phyloP scores from a whole-genome alignment of 92 coral and sea anemone genomes.

The Umimayanthus kanabou region DNA sequence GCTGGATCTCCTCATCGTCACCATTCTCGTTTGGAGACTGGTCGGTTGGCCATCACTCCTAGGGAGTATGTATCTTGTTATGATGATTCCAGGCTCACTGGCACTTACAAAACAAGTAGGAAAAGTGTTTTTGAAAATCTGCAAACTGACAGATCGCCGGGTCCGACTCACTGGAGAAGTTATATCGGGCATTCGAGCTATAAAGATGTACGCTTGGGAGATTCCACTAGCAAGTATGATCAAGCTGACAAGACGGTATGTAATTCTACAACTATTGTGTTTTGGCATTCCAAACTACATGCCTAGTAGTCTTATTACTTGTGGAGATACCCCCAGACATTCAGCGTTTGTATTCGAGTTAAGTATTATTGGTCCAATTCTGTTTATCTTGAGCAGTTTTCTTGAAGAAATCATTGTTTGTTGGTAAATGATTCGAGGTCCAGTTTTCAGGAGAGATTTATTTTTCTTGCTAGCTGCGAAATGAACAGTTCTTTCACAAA shows the following conservation, averaged over 20 bases:
- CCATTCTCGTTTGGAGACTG: not conserved
- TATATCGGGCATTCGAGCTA: conserved; percentile 23
- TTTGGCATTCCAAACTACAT: not conserved
- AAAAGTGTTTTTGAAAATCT: not conserved
- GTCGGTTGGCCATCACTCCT: conserved; percentile 34
- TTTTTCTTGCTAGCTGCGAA: not conserved
- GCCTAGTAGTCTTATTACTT: too few relatives aligned
- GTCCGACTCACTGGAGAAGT: conserved; percentile 29
- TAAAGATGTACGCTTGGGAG: conserved; percentile 40
- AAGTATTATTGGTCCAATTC: too few relatives aligned
- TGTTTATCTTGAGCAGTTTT: too few relatives aligned
- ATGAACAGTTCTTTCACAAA: not conserved
- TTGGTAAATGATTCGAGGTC: too few relatives aligned
- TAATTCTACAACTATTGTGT: too few relatives aligned
- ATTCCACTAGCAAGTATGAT: conserved; percentile 22
- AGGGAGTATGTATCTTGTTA: not conserved
- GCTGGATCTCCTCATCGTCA: not conserved
- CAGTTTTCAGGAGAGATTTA: not conserved
- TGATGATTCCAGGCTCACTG: conserved; percentile 6
- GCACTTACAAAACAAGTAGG: not conserved
- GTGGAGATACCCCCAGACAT: not conserved
- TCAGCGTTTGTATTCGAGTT: not conserved
- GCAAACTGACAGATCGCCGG: conserved; percentile 28
- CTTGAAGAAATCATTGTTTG: too few relatives aligned
- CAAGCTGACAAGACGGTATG: conserved; percentile 28